A percentile compares a stretch with the other conserved stretches of the same genome.
Conservation (phyloP, 2,797 vertebrate genomes). For the Hydrolagus colliei region DNA sequence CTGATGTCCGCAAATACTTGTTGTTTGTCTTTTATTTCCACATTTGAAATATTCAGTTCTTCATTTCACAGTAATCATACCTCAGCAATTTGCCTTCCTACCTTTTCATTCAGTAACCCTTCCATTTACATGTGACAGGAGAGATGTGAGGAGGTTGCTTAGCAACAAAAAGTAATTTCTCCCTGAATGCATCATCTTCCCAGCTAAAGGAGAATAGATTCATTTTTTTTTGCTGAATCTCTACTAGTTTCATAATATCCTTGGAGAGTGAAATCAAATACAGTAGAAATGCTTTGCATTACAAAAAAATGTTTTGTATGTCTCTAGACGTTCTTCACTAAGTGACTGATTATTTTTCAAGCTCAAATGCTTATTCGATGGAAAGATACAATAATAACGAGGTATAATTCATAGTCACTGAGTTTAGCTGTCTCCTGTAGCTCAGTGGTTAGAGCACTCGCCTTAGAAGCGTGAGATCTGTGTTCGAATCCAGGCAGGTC, state of each 20-base stretch:
- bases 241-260: not conserved
- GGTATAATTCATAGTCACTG: no score
- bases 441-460: no score
- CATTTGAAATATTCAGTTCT: not conserved
- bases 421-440: no score
- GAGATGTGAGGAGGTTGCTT: not conserved
- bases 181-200: not conserved
- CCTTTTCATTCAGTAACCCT: slow-evolving; percentile 15
- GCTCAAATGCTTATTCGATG: not conserved
- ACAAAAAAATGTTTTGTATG: no score
- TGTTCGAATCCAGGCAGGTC: no score
- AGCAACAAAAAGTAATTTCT: not conserved
- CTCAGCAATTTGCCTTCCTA: not conserved
- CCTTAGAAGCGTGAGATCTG: no score
- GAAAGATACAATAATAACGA: not conserved
- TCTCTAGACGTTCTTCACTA: not conserved
- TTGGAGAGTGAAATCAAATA: not conserved
- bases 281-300: not conserved
- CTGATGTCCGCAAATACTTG: not conserved
- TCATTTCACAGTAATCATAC: slow-evolving; percentile 1
- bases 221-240: not conserved
- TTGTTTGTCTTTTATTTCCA: not conserved
- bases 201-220: not conserved
- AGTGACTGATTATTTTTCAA: not conserved
- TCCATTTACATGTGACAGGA: not conserved